A percentile compares a stretch with the other conserved stretches of the same genome.
phyloP scores from a whole-genome alignment of 2,113 vertebrate genomes.

The Cyanoramphus novaezelandiae region DNA sequence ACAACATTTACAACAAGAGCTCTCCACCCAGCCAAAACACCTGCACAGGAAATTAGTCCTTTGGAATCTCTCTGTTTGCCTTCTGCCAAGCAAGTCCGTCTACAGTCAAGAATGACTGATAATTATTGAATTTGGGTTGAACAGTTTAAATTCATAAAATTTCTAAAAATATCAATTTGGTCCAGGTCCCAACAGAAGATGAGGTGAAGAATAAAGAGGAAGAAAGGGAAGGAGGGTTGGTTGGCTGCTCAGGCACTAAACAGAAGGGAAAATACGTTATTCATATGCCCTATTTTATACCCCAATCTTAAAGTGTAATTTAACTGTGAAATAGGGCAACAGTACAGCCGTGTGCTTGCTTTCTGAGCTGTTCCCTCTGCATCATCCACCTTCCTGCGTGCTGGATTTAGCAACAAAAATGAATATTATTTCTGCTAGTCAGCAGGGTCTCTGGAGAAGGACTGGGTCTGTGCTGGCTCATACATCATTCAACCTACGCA shows the following conservation, averaged over 20 bases:
- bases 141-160: background rate
- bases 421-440: constrained; percentile 32
- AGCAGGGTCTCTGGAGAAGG: constrained; percentile 29
- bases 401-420: constrained; percentile 30
- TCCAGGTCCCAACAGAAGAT: background rate
- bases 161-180: background rate
- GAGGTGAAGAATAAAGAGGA: constrained; percentile 6
- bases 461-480: constrained; percentile 19
- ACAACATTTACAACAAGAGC: background rate
- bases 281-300: background rate
- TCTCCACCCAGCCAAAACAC: background rate
- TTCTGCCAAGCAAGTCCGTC: constrained; percentile 32
- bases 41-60: constrained; percentile 33
- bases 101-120: constrained; percentile 18
- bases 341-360: background rate
- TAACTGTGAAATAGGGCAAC: background rate
- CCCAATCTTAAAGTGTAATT: background rate
- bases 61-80: background rate
- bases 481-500: constrained; percentile 22
- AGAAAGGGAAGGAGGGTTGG: background rate
- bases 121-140: constrained; percentile 24
- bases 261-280: background rate
- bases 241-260: background rate
- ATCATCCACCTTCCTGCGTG: background rate
- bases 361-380: background rate